phyloP scores from a whole-genome alignment of 92 coral and sea anemone species.

The Anthopleura xanthogrammica region DNA sequence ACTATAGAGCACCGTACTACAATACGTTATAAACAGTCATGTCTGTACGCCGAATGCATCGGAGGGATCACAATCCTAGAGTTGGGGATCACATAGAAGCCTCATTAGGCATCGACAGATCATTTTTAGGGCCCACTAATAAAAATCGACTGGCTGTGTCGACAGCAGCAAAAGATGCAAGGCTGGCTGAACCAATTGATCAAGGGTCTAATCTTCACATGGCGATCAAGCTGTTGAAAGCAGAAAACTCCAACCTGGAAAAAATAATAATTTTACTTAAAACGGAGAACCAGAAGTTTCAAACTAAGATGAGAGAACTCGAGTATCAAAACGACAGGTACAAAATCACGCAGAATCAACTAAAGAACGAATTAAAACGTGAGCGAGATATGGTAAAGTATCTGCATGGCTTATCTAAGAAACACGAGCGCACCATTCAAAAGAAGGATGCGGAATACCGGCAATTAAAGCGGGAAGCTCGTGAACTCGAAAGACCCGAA shows the following conservation, averaged over 20 bases:
- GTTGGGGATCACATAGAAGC: slow-evolving; percentile 7
- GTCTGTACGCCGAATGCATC: slow-evolving; percentile 38
- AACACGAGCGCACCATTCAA: slow-evolving; percentile 86
- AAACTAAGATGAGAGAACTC: slow-evolving; percentile 76
- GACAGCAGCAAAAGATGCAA: slow-evolving; percentile 63
- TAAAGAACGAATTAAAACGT: slow-evolving; percentile 75
- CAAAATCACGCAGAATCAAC: slow-evolving; percentile 83
- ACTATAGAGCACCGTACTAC: background rate
- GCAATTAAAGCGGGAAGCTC: slow-evolving; percentile 64
- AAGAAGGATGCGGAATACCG: slow-evolving; percentile 85
- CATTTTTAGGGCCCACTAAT: background rate
- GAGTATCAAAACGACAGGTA: slow-evolving; percentile 87
- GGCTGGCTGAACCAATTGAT: slow-evolving; percentile 63
- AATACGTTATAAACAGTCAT: slow-evolving; percentile 1
- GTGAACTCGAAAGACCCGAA: slow-evolving; percentile 46
- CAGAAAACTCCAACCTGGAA: slow-evolving; percentile 86
- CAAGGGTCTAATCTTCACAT: slow-evolving; percentile 87
- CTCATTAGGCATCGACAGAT: slow-evolving; percentile 20
- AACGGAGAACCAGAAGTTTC: slow-evolving; percentile 83
- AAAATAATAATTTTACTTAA: slow-evolving; percentile 79
- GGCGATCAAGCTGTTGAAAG: slow-evolving; percentile 87
- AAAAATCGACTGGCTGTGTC: slow-evolving; percentile 22
- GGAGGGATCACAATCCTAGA: slow-evolving; percentile 17
- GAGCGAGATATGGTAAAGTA: slow-evolving; percentile 88
- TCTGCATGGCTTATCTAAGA: slow-evolving; percentile 74